phyloP scores from a whole-genome alignment of 2,888 invertebrate species.

The Thera britannica region DNA sequence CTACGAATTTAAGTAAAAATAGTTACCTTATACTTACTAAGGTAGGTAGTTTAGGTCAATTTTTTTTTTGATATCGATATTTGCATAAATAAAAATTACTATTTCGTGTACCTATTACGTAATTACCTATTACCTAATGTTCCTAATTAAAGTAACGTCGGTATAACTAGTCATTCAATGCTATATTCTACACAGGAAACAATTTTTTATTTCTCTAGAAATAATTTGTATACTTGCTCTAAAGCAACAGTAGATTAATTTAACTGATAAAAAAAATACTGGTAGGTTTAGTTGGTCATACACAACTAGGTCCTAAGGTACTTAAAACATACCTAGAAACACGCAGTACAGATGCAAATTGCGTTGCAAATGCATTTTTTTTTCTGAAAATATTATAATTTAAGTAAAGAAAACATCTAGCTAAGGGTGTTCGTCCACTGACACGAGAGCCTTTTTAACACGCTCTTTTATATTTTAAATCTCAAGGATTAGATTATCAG shows the following conservation, averaged over 20 bases:
- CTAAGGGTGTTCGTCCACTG: conserved; percentile 20
- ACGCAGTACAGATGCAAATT: conserved; percentile 30
- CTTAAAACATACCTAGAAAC: conserved; percentile 13
- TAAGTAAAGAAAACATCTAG: conserved; percentile 2
- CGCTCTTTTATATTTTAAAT: neutral
- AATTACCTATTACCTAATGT: too few relatives aligned
- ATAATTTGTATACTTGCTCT: neutral
- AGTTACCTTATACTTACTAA: too few relatives aligned
- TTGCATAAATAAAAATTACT: too few relatives aligned
- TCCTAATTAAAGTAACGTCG: too few relatives aligned
- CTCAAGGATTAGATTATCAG: neutral
- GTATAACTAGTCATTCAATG: too few relatives aligned
- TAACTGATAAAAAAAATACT: conserved; percentile 19
- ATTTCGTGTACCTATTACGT: too few relatives aligned
- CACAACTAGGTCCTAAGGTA: neutral
- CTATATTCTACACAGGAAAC: too few relatives aligned
- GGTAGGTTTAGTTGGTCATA: conserved; percentile 8
- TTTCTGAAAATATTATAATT: conserved; percentile 25
- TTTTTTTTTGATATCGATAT: too few relatives aligned
- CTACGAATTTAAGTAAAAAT: too few relatives aligned
- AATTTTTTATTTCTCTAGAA: too few relatives aligned
- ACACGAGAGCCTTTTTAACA: conserved; percentile 1
- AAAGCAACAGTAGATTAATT: conserved; percentile 22
- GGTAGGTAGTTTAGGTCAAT: too few relatives aligned
- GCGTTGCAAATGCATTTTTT: conserved; percentile 26